Conservation (phyloP, 2,797 vertebrate species). For the Scomberomorus guttatus region DNA sequence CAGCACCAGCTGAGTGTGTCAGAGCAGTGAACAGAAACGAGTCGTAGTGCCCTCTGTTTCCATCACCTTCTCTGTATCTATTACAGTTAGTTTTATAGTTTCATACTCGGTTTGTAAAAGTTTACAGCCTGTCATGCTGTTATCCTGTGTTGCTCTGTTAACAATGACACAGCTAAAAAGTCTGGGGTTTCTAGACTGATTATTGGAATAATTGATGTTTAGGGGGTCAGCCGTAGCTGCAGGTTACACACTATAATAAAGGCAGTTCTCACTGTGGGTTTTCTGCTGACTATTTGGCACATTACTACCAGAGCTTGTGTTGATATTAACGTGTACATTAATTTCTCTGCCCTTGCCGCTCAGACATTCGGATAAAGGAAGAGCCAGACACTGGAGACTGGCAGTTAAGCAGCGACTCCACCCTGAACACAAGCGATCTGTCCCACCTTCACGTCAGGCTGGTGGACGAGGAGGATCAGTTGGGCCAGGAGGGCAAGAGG, state of each 20-base stretch:
- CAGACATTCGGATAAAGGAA: constrained; percentile 98
- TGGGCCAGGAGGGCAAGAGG: constrained; percentile 96
- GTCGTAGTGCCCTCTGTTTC: too few relatives aligned
- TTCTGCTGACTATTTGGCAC: constrained; percentile 2
- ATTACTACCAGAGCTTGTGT: constrained; percentile 33
- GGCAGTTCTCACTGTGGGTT: constrained; percentile 31
- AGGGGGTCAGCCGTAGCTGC: too few relatives aligned
- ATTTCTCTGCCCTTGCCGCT: constrained; percentile 63
- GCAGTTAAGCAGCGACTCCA: constrained; percentile 97
- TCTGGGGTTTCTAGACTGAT: too few relatives aligned
- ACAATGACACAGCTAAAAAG: too few relatives aligned
- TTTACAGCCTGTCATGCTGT: too few relatives aligned
- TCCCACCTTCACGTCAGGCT: constrained; percentile 95
- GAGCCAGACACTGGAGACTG: constrained; percentile 98
- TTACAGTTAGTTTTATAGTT: too few relatives aligned
- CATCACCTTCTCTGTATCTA: too few relatives aligned
- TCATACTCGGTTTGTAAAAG: too few relatives aligned
- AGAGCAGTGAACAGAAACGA: too few relatives aligned
- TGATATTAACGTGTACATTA: constrained; percentile 40
- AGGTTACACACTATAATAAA: constrained; percentile 29
- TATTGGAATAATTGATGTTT: too few relatives aligned
- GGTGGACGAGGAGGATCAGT: constrained; percentile 96
- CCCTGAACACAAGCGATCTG: constrained; percentile 96
- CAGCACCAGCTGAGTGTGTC: too few relatives aligned
- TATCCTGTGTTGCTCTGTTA: too few relatives aligned